Conservation (phyloP, 2,797 vertebrate genomes). For the Luscinia luscinia region DNA sequence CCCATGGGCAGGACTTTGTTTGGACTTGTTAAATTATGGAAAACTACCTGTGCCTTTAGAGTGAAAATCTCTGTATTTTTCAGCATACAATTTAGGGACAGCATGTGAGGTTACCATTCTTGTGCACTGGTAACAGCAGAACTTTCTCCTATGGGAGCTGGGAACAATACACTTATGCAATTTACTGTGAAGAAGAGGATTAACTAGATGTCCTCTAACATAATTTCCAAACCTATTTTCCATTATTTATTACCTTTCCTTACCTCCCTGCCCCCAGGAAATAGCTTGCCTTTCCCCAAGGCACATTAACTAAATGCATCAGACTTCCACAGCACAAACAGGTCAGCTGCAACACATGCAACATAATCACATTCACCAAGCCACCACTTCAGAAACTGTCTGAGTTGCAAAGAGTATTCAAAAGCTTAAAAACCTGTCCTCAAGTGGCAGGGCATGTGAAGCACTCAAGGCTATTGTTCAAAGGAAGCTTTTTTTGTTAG, state of each 20-base stretch:
- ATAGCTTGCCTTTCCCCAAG: background rate
- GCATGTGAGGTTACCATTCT: background rate
- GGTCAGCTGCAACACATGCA: conserved; percentile 2
- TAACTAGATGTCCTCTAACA: background rate
- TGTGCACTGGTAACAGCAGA: background rate
- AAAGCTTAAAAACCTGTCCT: background rate
- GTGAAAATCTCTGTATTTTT: background rate
- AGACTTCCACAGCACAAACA: background rate
- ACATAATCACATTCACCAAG: background rate
- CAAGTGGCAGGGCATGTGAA: background rate
- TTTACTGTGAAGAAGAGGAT: background rate
- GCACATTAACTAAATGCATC: background rate
- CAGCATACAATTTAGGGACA: background rate
- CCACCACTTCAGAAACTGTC: background rate
- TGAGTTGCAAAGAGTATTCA: background rate
- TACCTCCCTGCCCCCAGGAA: background rate
- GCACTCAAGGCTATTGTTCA: background rate
- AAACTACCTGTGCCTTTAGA: background rate
- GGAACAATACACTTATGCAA: background rate
- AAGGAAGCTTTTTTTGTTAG: background rate
- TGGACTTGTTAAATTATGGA: background rate
- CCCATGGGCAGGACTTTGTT: background rate
- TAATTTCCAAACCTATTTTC: conserved; percentile 1
- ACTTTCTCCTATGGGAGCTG: background rate
- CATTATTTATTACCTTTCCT: conserved; percentile 8